phyloP scores from a whole-genome alignment of 2,113 vertebrate species.

The Antennarius striatus region DNA sequence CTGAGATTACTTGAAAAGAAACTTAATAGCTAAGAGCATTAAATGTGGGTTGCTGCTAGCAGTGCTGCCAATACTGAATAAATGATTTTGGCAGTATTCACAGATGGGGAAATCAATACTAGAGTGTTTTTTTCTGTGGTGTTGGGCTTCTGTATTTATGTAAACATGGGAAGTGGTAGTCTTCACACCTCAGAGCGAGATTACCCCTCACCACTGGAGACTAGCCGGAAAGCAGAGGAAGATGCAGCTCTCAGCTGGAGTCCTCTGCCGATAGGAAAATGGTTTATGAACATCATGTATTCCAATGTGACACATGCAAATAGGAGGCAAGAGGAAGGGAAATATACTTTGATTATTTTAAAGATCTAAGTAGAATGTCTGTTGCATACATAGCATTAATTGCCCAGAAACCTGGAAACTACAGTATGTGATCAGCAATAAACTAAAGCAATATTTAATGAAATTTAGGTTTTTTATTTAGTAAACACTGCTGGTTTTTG shows the following conservation, averaged over 20 bases:
- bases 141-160: conserved; percentile 93
- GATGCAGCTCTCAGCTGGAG: conserved; percentile 50
- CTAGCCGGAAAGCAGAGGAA: conserved; percentile 55
- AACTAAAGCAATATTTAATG: conserved; percentile 54
- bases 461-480: conserved; percentile 32
- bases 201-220: conserved; percentile 84
- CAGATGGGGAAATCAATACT: conserved; percentile 97
- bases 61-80: conserved; percentile 93
- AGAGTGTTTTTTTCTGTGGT: conserved; percentile 84
- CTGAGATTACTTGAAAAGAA: conserved; percentile 83
- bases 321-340: conserved; percentile 1
- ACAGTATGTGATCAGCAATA: conserved; percentile 55
- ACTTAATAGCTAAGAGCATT: conserved; percentile 84
- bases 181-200: conserved; percentile 90
- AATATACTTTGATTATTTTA: conserved; percentile 10
- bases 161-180: conserved; percentile 98
- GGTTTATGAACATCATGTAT: conserved; percentile 49
- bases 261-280: conserved; percentile 43
- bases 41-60: conserved; percentile 86
- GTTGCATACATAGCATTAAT: conserved; percentile 52
- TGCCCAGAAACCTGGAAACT: conserved; percentile 49
- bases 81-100: conserved; percentile 91
- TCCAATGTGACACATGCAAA: conserved; percentile 55
- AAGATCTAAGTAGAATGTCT: conserved; percentile 55
- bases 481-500: conserved; percentile 56